These are phyloP conservation scores for Acomys russatus DNA, from an alignment of 2,797 vertebrate genomes.

Conservation along the genomic window DNA sequence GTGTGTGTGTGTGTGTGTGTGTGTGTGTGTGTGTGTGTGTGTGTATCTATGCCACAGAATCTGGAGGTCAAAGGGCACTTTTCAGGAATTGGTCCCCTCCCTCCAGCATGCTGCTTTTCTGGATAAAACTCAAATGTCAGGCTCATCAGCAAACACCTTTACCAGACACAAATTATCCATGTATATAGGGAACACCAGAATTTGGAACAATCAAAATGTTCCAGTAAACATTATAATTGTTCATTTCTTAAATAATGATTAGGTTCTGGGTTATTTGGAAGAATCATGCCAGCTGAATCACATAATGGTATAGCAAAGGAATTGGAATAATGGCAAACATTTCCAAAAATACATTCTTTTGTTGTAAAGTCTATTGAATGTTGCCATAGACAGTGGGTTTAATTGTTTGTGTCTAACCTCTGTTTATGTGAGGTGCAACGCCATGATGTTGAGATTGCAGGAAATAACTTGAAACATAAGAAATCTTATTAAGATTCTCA, in stretches of 20 bases:
- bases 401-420: not conserved
- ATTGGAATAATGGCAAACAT: not conserved
- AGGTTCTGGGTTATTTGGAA: not conserved
- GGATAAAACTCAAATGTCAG: not conserved
- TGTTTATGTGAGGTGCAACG: not conserved
- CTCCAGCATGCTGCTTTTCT: too few relatives aligned
- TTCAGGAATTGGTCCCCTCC: not conserved
- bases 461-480: slow-evolving; percentile 1
- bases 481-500: slow-evolving; percentile 5
- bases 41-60: not conserved
- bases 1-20: not conserved
- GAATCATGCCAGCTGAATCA: not conserved
- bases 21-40: not conserved
- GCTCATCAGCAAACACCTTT: too few relatives aligned
- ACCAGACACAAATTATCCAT: not conserved
- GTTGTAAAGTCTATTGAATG: slow-evolving; percentile 30
- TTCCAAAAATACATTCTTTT: slow-evolving; percentile 3
- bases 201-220: not conserved
- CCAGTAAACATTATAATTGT: not conserved
- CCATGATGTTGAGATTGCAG: not conserved
- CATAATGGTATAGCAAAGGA: not conserved
- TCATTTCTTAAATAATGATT: not conserved
- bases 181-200: not conserved
- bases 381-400: not conserved
- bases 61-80: not conserved